Base-by-base conservation (phyloP, 1,140 invertebrate genomes). In the Drosophila kikkawai region DNA sequence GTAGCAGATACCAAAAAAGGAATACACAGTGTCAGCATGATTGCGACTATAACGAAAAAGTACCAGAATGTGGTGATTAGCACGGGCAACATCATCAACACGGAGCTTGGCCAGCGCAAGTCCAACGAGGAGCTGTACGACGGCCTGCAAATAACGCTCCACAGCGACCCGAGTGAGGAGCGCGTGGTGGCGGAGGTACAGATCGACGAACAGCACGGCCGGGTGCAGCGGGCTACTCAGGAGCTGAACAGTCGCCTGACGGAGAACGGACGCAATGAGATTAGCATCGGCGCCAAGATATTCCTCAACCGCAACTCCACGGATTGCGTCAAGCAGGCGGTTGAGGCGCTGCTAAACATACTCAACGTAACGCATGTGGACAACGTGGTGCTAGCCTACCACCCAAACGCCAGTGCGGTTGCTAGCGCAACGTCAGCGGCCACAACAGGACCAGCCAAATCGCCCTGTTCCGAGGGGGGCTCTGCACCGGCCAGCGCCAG, bases 61-160 rank as follows among this genome's bases (percentile, higher is more conserved):
- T 92, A 77, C 75, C 77, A 85, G 67, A 81, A 91, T 67, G 71
- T 95, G 75, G 93, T 94, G 71, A 95, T 98, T 65, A 96, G 97
- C 82, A 98, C 97, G 39, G 97, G 97, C 60, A 98, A 98, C 93
- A 96, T 98, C 74, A 94, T 98, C 90, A 96, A 96, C 92, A 87
- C 82, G 34, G 97, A 97, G 91, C 95, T 96, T 58, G 96, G 96
- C 9, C 83, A 87, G 74, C 96, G 97, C 91, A 96, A 95, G 93
- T 95, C 97, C 26, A 95, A 95, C 48, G 96, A 97, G 92, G 97
- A 98, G 69, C 75, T 92, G 94, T 78, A 75, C 47, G 82, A 84
- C n/a, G 80, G 81, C 34, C 79, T 92, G 11, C 83, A 90, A 80
- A 75, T 85, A 56, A 92, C 91, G 19, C 76, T 92, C 17, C 74